phyloP scores from a whole-genome alignment of 2,888 invertebrate genomes.

The Thalpophila matura region DNA sequence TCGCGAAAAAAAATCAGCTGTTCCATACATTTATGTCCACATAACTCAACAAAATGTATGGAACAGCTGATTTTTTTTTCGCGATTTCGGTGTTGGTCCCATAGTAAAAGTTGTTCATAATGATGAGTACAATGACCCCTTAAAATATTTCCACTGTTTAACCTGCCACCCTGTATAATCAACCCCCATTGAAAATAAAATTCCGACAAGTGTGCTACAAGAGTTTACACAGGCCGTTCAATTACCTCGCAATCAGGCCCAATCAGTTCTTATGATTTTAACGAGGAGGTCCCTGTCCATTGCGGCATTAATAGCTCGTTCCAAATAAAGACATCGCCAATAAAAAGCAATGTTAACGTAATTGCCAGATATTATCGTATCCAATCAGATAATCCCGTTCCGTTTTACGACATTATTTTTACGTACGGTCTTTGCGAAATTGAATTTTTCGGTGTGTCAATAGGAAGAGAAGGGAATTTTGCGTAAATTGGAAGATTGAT shows the following conservation, averaged over 20 bases:
- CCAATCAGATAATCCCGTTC: conserved; percentile 63
- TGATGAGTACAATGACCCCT: too few species aligned
- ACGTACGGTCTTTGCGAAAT: conserved; percentile 55
- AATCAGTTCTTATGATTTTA: conserved; percentile 62
- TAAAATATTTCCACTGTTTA: too few species aligned
- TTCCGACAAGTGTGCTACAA: conserved; percentile 12
- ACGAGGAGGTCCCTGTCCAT: conserved; percentile 49
- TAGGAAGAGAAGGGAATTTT: conserved; percentile 10
- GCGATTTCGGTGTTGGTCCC: too few species aligned
- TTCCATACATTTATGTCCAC: too few species aligned
- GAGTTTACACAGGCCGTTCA: conserved; percentile 29
- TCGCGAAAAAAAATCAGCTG: too few species aligned
- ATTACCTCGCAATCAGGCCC: conserved; percentile 51
- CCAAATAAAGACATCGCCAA: conserved; percentile 61
- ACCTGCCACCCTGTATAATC: too few species aligned
- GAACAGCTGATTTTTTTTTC: too few species aligned
- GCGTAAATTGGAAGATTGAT: conserved; percentile 29
- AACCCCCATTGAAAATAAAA: conserved; percentile 8
- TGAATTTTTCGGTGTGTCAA: conserved; percentile 42
- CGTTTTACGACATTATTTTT: conserved; percentile 63
- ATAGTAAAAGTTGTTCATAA: too few species aligned
- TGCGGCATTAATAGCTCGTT: conserved; percentile 56
- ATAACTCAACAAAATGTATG: too few species aligned
- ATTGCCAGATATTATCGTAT: conserved; percentile 59
- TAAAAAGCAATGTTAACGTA: conserved; percentile 62